Percentiles rank a stretch among this genome's conserved stretches.
phyloP scores from a whole-genome alignment of 2,888 invertebrate genomes.

The Carterocephalus palaemon region DNA sequence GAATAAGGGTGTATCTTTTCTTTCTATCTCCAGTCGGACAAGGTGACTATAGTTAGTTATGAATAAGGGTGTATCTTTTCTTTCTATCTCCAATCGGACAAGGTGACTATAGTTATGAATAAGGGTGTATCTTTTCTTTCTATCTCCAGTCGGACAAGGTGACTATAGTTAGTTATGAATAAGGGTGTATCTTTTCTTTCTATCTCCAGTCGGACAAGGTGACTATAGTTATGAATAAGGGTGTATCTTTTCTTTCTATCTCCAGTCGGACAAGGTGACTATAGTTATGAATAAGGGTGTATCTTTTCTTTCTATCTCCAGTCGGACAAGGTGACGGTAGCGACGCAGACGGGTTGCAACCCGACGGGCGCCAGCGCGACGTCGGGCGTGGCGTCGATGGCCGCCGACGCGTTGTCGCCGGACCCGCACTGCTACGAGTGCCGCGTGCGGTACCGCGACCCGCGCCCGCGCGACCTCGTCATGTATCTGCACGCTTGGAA shows the following conservation, averaged over 20 bases:
- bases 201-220: too few relatives aligned
- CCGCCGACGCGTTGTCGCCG: constrained; percentile 75
- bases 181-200: too few relatives aligned
- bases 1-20: too few relatives aligned
- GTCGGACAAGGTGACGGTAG: constrained; percentile 87
- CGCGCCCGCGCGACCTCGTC: constrained; percentile 92
- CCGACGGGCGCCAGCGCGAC: constrained; percentile 64
- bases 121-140: too few relatives aligned
- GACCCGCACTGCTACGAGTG: constrained; percentile 96
- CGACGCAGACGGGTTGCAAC: constrained; percentile 90
- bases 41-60: not conserved
- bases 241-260: too few relatives aligned
- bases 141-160: not conserved
- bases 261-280: too few relatives aligned
- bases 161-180: not conserved
- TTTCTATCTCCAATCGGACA: too few relatives aligned
- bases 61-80: not conserved
- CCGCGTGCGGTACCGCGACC: constrained; percentile 94
- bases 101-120: too few relatives aligned
- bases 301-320: too few relatives aligned
- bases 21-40: too few relatives aligned
- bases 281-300: too few relatives aligned
- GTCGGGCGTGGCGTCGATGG: constrained; percentile 42
- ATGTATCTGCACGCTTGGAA: constrained; percentile 98
- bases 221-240: too few relatives aligned